Evolutionary conservation across 2,888 invertebrate genomes (phyloP).

Genomic region (Drosophila histrio): DNA sequence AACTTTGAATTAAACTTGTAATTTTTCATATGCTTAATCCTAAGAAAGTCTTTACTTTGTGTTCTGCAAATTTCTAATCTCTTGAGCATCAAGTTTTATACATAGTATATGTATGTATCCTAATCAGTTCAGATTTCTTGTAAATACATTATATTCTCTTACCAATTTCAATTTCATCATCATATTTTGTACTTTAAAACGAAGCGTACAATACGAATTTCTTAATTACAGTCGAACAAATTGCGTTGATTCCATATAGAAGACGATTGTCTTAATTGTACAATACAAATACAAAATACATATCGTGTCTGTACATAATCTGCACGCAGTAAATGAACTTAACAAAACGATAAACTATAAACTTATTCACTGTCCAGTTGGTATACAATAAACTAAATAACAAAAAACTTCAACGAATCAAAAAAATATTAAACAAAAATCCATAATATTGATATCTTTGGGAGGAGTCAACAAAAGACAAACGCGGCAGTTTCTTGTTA

Average conservation of each 20-base stretch:
- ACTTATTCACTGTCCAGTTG: slow-evolving; percentile 46
- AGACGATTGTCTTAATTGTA: slow-evolving; percentile 54
- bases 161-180: slow-evolving; percentile 25
- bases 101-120: slow-evolving; percentile 23
- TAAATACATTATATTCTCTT: slow-evolving; percentile 53
- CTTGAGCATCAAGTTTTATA: slow-evolving; percentile 60
- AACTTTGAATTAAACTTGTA: slow-evolving; percentile 5
- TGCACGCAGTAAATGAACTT: slow-evolving; percentile 51
- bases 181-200: slow-evolving; percentile 39
- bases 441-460: slow-evolving; percentile 9
- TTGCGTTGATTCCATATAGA: slow-evolving; percentile 45
- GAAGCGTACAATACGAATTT: slow-evolving; percentile 29
- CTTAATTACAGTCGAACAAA: slow-evolving; percentile 44
- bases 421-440: slow-evolving; percentile 26
- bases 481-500: slow-evolving; percentile 45
- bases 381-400: slow-evolving; percentile 50
- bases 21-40: slow-evolving; percentile 19
- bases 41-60: slow-evolving; percentile 43
- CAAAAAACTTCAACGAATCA: slow-evolving; percentile 61
- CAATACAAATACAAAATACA: slow-evolving; percentile 35
- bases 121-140: slow-evolving; percentile 72
- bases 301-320: slow-evolving; percentile 39
- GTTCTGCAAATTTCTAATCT: slow-evolving; percentile 46
- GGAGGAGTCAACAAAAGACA: slow-evolving; percentile 15
- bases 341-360: slow-evolving; percentile 38